Base-by-base conservation (phyloP, 2,888 invertebrate genomes). In the Drosophila maculinotata region DNA sequence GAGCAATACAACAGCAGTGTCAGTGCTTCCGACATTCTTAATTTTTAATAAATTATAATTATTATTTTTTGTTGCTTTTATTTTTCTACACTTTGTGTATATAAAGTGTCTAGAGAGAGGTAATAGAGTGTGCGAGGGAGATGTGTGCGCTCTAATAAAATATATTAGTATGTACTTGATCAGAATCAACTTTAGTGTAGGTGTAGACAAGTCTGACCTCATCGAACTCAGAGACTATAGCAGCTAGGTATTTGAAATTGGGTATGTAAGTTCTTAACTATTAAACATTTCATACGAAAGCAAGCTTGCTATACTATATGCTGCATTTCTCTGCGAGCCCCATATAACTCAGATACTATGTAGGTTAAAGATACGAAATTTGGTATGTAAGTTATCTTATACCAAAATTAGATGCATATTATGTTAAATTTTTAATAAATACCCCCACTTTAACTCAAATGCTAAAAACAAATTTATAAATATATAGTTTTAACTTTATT, bases 11-110 rank as follows among this genome's bases (percentile, higher is more conserved):
- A 31, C 12, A 20, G 20, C 33, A 33, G 26, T 30, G 31, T 30
- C 14, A 26, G 6, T 26, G 52, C 53, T 56, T 69, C 51, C 75
- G 45, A 69, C 41, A 39, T 20, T 52, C 38, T 17, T 57, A 35
- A 36, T 64, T 58, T 45, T 15, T 44, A 56, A 64, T 53, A 17
- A 25, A 38, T 51, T 75, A 35, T 58, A 35, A 35, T 59, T 48
- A 57, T 41, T 45, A 33, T 38, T 53, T 26, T 41, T 49, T n/a
- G 9, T 26, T 9, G 20, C 20, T 3, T n/a, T n/a, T n/a, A n/a
- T n/a, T 35, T 30, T 12, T 5, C 6, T 8, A 9, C 1, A 14
- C 38, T 6, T 12, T 10, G 14, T 12, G 10, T 17, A 10, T 36
- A 10, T 12, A 30, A 12, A 31, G 17, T 45, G 17, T 1, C 4